These are phyloP conservation scores for Augochlorella aurata DNA, from an alignment of 2,888 invertebrate genomes.

Conservation along the genomic window DNA sequence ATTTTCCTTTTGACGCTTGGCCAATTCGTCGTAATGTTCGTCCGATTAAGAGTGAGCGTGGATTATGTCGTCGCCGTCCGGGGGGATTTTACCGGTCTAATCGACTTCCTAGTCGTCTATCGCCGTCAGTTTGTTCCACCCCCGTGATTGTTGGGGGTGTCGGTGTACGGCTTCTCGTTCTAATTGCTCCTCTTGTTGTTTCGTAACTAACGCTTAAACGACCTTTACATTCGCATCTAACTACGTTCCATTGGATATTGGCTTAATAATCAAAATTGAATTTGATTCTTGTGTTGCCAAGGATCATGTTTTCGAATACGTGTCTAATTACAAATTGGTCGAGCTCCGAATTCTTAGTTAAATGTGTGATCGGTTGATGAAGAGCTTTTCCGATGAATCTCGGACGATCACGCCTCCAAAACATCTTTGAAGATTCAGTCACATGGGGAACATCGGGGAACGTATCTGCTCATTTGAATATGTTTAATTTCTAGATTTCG, in stretches of 20 bases:
- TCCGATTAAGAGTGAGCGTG: constrained; percentile 48
- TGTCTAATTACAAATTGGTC: not conserved
- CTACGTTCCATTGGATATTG: not conserved
- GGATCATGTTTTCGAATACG: not conserved
- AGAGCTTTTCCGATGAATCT: not conserved
- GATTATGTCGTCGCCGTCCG: constrained; percentile 45
- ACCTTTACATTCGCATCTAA: constrained; percentile 34
- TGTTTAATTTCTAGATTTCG: constrained; percentile 77
- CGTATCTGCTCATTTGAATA: constrained; percentile 64
- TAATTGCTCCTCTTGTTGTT: constrained; percentile 60
- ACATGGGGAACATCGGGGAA: not conserved
- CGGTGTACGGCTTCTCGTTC: constrained; percentile 59
- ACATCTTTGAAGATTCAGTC: constrained; percentile 14
- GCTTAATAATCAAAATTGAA: not conserved
- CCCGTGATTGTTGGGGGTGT: constrained; percentile 57
- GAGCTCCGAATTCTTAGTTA: not conserved
- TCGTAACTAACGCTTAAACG: constrained; percentile 47
- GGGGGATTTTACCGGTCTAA: constrained; percentile 57
- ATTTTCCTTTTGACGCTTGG: constrained; percentile 14
- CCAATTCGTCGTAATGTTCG: constrained; percentile 24
- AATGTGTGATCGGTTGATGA: not conserved
- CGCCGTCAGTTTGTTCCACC: constrained; percentile 58
- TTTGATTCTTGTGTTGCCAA: not conserved
- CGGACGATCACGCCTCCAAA: not conserved
- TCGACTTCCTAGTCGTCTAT: constrained; percentile 61